Evolutionary conservation across 2,888 invertebrate genomes (phyloP), one percentile per base, ranked within the genome.

Genomic region (Lathronympha strigana): DNA sequence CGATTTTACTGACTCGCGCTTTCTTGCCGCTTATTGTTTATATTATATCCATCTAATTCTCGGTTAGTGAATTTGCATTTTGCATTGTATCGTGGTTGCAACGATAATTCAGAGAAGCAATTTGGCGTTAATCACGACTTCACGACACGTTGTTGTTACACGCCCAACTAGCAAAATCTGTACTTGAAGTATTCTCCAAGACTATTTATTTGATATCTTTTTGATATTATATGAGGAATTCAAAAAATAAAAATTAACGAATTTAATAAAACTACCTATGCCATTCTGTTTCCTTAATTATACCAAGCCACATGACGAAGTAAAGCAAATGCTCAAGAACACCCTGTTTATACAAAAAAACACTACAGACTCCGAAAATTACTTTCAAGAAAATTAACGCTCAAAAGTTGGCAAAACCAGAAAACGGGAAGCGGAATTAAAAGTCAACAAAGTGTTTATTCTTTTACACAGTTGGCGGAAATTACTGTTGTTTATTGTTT

Each of bases 371-470:
- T 43, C 43, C 57, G 53, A 54, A 45, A 63, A 58, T 13, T 21
- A 19, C 57, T 19, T 40, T n/a, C 43, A 43, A 9, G 15, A 53
- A 60, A 64, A 64, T 64, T 64, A 64, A 64, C 43, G 63, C 28
- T 64, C 58, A 60, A 60, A 63, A 53, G 31, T 60, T 53, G n/a
- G 33, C 36, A 25, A 63, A 63, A 58, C 51, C 63, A 57, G 43
- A 51, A 63, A 63, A 63, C 28, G 64, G 43, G 17, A 58, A 64
- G 58, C 58, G 43, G 36, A 64, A 64, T 64, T 64, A 60, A 64
- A 64, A 45, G 58, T 64, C 64, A 64, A 64, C 58, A 64, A 58
- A 58, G 64, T 64, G 58, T 58, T 64, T 47, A 60, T 64, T 60
- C 53, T 53, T 45, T 58, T 45, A 51, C 58, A 64, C 58, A 64